These are phyloP conservation scores for Lineus longissimus DNA, from an alignment of 1,140 invertebrate species.

Conservation along the genomic window DNA sequence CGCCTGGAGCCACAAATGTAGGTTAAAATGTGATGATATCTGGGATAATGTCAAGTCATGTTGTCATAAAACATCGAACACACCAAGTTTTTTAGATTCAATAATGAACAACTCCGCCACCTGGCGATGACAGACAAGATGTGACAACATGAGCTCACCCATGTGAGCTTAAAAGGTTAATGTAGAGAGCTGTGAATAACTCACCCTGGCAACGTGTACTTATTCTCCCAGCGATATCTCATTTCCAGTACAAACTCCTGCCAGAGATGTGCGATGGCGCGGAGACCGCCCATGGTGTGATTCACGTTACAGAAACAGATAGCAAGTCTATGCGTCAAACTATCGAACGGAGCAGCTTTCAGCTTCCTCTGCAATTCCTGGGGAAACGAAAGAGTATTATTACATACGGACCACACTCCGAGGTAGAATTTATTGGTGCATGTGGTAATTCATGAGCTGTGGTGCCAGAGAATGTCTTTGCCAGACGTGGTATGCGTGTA, in stretches of 20 bases:
- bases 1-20: no score
- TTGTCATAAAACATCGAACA: no score
- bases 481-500: no score
- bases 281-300: conserved; percentile 71
- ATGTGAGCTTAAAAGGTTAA: not conserved
- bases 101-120: no score
- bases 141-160: not conserved
- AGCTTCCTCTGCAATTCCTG: conserved; percentile 46
- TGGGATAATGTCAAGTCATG: no score
- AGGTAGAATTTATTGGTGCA: conserved; percentile 10
- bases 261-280: conserved; percentile 84
- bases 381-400: conserved; percentile 7
- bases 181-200: no score
- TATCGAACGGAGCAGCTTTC: conserved; percentile 73
- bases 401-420: not conserved
- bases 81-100: no score
- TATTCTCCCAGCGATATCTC: conserved; percentile 82
- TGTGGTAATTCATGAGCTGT: not conserved
- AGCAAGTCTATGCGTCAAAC: conserved; percentile 79
- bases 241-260: conserved; percentile 87
- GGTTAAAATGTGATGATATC: no score
- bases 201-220: conserved; percentile 77
- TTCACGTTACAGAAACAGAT: conserved; percentile 75
- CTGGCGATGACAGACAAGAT: no score
- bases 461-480: no score